These are phyloP conservation scores for Scolopax rusticola DNA, from an alignment of 2,797 vertebrate species.

Conservation along the genomic window DNA sequence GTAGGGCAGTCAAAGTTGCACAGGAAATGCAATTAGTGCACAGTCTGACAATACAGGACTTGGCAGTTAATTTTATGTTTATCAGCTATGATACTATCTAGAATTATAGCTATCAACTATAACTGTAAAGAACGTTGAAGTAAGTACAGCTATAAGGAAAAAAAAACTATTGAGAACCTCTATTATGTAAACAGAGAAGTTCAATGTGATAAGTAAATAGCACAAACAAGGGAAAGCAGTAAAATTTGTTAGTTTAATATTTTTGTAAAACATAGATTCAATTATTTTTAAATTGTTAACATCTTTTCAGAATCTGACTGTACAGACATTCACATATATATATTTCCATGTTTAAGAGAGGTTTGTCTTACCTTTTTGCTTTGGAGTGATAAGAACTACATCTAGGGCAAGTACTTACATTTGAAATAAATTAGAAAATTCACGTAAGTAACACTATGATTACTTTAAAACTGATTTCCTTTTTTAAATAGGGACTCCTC, in stretches of 20 bases:
- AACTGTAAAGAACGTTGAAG: background rate
- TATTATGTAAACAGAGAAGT: background rate
- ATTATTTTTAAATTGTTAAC: background rate
- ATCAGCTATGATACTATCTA: background rate
- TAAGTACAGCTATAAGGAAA: background rate
- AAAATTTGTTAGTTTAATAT: background rate
- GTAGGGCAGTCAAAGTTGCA: background rate
- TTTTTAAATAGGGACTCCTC: conserved; percentile 18
- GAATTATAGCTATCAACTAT: no score
- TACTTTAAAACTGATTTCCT: background rate
- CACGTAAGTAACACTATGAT: background rate
- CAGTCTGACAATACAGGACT: background rate
- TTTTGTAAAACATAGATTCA: background rate
- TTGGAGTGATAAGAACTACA: background rate
- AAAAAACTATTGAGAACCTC: background rate
- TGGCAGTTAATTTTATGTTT: background rate
- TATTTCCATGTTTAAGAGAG: background rate
- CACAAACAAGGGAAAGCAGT: background rate
- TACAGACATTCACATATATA: background rate
- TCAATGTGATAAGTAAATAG: background rate
- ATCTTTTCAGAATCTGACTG: background rate
- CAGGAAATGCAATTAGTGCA: background rate
- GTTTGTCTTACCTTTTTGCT: conserved; percentile 12
- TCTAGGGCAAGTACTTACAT: background rate
- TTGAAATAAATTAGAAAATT: conserved; percentile 39